Evolutionary conservation across 2,113 vertebrate species (phyloP).

Genomic region (Trogon melanurus): DNA sequence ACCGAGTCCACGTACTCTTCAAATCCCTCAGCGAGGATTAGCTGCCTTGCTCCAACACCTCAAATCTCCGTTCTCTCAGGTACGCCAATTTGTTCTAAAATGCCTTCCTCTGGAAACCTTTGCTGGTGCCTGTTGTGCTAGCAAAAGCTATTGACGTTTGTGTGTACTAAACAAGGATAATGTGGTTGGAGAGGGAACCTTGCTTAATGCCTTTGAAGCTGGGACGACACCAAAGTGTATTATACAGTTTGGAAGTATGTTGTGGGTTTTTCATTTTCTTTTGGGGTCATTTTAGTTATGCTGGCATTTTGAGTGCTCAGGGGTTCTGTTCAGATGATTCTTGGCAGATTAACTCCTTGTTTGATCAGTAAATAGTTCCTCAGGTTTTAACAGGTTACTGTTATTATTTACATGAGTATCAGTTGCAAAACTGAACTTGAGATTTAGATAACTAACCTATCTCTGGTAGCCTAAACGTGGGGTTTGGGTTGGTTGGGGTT

Average conservation of each 20-base stretch:
- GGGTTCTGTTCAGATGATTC: background rate
- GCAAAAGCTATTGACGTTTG: background rate
- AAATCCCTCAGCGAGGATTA: constrained; percentile 23
- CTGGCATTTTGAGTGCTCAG: background rate
- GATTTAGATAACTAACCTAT: background rate
- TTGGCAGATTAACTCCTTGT: background rate
- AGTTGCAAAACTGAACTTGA: background rate
- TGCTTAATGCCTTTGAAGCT: background rate
- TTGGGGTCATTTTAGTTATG: background rate
- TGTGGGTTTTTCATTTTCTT: background rate
- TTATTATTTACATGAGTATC: background rate
- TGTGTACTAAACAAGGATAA: background rate
- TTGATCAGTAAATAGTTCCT: background rate
- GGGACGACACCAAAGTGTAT: background rate
- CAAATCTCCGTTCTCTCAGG: constrained; percentile 64
- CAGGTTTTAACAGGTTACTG: background rate
- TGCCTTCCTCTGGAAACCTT: background rate
- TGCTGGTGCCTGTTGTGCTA: background rate
- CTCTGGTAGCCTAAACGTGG: background rate
- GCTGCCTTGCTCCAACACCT: constrained; percentile 44
- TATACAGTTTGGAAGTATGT: background rate
- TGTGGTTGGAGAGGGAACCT: background rate
- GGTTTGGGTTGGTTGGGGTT: background rate
- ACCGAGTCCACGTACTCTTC: background rate
- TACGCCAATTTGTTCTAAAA: background rate